Evolutionary conservation across 2,888 invertebrate genomes (phyloP).

Genomic region (Andrena flavipes): DNA sequence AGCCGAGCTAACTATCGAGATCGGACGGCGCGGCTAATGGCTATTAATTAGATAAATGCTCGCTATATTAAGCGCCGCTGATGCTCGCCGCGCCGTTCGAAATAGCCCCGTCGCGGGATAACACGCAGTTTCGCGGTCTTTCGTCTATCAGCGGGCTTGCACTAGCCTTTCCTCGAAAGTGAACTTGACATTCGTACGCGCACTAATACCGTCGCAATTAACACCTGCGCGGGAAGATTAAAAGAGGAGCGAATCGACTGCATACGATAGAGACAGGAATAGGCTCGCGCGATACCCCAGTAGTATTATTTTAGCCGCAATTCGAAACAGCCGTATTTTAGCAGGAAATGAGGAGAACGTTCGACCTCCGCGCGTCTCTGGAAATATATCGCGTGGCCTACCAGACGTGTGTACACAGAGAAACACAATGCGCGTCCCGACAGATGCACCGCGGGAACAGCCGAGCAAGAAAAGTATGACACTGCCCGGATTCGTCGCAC

Average conservation of each 20-base stretch:
- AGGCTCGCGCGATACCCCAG: too few species aligned
- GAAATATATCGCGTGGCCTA: slow-evolving; percentile 4
- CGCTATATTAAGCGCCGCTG: slow-evolving; percentile 78
- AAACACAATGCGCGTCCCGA: neutral
- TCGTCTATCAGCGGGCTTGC: slow-evolving; percentile 33
- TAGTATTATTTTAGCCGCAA: neutral
- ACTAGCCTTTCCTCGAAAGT: neutral
- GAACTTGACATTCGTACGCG: neutral
- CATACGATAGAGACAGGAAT: too few species aligned
- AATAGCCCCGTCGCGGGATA: slow-evolving; percentile 73
- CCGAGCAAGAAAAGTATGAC: neutral
- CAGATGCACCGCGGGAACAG: neutral
- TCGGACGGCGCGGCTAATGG: slow-evolving; percentile 75
- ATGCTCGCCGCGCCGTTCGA: slow-evolving; percentile 79
- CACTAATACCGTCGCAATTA: neutral
- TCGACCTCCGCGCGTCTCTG: slow-evolving; percentile 26
- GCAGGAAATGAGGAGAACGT: neutral
- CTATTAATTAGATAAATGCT: slow-evolving; percentile 83
- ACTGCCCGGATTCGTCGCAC: neutral
- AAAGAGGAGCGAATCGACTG: too few species aligned
- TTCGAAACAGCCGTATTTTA: neutral
- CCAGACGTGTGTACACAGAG: slow-evolving; percentile 31
- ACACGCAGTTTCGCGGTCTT: slow-evolving; percentile 69
- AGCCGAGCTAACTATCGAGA: slow-evolving; percentile 38
- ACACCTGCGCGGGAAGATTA: neutral